Evolutionary conservation across 2,888 invertebrate genomes (phyloP), one percentile per base, ranked within the genome.

Genomic region (Cyclophora albipunctata): DNA sequence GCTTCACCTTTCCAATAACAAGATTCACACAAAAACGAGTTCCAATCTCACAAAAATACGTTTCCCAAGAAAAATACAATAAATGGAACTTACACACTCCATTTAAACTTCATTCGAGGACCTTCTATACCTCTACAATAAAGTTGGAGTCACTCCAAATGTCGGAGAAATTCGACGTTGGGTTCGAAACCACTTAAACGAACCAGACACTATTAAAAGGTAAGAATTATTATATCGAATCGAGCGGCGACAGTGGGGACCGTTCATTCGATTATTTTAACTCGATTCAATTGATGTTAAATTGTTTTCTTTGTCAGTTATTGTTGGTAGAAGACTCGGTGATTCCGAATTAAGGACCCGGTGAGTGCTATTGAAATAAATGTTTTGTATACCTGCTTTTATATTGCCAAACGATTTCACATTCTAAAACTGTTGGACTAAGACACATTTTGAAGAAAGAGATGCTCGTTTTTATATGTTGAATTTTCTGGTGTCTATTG

Each of bases 121-220:
- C 63, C 69, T 71, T 75, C 75, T 65, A 80, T 78, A 74, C 69
- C 69, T 71, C 20, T 43, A 75, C 74, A 79, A 79, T 81, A 81
- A 84, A 81, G 71, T 83, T 84, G 85, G 83, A 82, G 62, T 70
- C 66, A 58, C 75, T 85, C 85, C 84, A 86, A 84, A 81, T 80
- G 75, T 59, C 50, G 55, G 58, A 56, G 60, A 52, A 61, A 63
- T 63, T 65, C 46, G 45, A 48, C 53, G 58, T 58, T 33, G 43
- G 34, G 43, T 4, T 6, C 43, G 56, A 52, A 62, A 66, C 60
- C 65, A 62, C 64, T 69, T 67, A 64, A 71, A 66, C 62, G 61
- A 37, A 68, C 61, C 69, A 66, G 66, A 69, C 64, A 67, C 67
- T 71, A 70, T 72, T 71, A 71, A 73, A 62, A 74, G 72, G 70